These are phyloP conservation scores for Emydura subglobosa DNA, from an alignment of 2,113 vertebrate species.

Conservation along the genomic window DNA sequence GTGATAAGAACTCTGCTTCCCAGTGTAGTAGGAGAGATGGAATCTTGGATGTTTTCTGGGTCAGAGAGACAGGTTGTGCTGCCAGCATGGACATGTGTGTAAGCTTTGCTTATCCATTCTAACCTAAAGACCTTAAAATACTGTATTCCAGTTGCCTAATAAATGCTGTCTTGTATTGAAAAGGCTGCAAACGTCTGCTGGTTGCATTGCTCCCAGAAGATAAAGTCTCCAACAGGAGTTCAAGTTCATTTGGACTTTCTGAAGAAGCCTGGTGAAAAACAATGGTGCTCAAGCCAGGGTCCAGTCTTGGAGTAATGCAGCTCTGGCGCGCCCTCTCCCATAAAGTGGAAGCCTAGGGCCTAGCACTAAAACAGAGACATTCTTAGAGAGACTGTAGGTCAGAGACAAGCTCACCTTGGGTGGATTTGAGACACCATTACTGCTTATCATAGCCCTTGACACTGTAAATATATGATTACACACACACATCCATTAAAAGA, in stretches of 20 bases:
- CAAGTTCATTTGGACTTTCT: not conserved
- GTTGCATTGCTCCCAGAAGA: not conserved
- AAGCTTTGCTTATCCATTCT: not conserved
- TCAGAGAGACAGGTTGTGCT: not conserved
- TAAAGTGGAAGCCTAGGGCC: no score
- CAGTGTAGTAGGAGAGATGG: not conserved
- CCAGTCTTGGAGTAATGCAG: no score
- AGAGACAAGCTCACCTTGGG: not conserved
- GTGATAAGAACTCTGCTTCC: not conserved
- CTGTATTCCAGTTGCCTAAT: not conserved
- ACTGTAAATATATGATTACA: not conserved
- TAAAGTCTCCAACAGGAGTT: not conserved
- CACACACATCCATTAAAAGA: not conserved
- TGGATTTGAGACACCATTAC: not conserved
- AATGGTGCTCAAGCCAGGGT: not conserved
- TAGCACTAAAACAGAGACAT: no score
- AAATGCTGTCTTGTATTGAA: not conserved
- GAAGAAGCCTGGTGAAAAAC: not conserved
- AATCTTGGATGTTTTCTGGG: not conserved
- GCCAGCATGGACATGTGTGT: no score
- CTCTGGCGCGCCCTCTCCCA: no score
- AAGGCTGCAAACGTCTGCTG: not conserved
- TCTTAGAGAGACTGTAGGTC: no score
- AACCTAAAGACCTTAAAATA: not conserved
- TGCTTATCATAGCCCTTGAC: slow-evolving; percentile 10